These are phyloP conservation scores for Loris lydekkerianus DNA, from an alignment of 2,797 vertebrate species.

Conservation along the genomic window DNA sequence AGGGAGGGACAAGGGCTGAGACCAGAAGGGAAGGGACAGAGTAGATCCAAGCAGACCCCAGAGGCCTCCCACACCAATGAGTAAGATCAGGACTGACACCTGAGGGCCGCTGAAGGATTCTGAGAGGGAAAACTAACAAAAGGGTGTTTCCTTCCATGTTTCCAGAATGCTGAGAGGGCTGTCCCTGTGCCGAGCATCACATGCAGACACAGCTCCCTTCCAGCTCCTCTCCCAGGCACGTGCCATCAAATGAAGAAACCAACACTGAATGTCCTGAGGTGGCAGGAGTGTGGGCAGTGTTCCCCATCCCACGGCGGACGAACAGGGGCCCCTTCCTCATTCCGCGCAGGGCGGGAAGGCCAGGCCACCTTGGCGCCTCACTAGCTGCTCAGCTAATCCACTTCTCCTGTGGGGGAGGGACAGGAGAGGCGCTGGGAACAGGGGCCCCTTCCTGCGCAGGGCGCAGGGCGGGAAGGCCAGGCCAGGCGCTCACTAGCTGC, in stretches of 20 bases:
- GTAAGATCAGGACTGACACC: too few relatives aligned
- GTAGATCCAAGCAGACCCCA: not conserved
- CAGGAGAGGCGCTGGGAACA: not conserved
- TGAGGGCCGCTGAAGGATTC: not conserved
- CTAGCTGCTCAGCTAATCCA: not conserved
- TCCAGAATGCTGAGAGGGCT: not conserved
- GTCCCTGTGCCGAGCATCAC: not conserved
- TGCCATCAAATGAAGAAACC: too few relatives aligned
- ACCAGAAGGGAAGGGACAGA: too few relatives aligned
- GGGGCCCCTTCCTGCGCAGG: not conserved
- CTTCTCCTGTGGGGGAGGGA: not conserved
- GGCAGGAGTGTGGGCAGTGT: not conserved
- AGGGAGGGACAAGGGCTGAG: not conserved
- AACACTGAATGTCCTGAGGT: accelerated
- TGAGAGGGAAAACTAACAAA: not conserved
- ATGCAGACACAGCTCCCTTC: too few relatives aligned
- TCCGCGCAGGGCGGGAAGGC: not conserved
- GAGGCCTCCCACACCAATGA: not conserved
- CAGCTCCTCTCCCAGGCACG: not conserved
- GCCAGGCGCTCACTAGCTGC: not conserved
- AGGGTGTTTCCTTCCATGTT: too few relatives aligned
- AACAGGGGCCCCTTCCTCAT: not conserved
- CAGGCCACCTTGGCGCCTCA: not conserved
- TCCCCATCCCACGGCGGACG: accelerated
- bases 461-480: not conserved